A percentile compares a stretch with the other conserved stretches of the same genome.
These are phyloP conservation scores for Pseudomugil tenellus DNA, from an alignment of 2,797 vertebrate genomes.

Conservation along the genomic window DNA sequence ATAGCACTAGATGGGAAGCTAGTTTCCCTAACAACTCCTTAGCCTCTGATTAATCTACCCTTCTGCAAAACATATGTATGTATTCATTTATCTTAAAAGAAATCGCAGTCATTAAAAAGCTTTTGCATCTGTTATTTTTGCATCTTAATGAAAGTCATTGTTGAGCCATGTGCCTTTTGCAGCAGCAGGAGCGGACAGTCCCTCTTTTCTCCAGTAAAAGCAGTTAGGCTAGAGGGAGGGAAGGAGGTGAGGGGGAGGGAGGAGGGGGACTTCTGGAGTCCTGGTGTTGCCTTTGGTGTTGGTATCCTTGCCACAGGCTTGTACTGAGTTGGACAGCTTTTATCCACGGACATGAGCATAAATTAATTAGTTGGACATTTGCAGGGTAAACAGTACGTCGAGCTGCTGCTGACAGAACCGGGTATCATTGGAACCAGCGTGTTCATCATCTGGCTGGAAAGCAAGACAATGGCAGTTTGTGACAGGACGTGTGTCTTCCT, in stretches of 20 bases:
- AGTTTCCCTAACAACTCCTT: not conserved
- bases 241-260: conserved; percentile 15
- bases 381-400: conserved; percentile 68
- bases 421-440: conserved; percentile 56
- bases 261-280: conserved; percentile 25
- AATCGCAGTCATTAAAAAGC: conserved; percentile 19
- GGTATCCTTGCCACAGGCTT: conserved; percentile 68
- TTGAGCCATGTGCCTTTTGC: conserved; percentile 37
- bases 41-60: conserved; percentile 1
- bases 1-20: not conserved
- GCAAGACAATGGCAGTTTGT: conserved; percentile 48
- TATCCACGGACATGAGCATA: conserved; percentile 61
- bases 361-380: conserved; percentile 74
- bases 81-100: not conserved
- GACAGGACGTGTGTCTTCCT: conserved; percentile 42
- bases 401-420: conserved; percentile 62
- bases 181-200: conserved; percentile 43
- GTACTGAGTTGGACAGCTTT: conserved; percentile 60
- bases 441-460: conserved; percentile 55
- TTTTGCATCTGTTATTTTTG: conserved; percentile 28
- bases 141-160: conserved; percentile 37
- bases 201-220: conserved; percentile 50
- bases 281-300: conserved; percentile 50
- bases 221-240: conserved; percentile 18
- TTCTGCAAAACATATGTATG: conserved; percentile 2